phyloP scores from a whole-genome alignment of 53 echinoderm and acorn worm genomes.

The Glandiceps talaboti region DNA sequence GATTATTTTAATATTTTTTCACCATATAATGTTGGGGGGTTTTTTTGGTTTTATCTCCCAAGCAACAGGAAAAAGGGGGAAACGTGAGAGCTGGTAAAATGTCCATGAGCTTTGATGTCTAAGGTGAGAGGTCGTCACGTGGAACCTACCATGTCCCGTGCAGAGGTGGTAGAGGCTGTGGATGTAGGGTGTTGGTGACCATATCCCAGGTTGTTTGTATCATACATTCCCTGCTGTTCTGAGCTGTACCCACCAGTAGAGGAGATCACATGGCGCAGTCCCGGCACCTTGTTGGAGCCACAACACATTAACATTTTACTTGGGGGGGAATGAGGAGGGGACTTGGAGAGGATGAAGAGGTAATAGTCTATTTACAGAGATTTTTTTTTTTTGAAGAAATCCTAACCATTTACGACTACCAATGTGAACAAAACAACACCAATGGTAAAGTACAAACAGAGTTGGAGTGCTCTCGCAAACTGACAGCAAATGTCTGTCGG shows the following conservation, averaged over 20 bases:
- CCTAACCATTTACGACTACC: too few relatives aligned
- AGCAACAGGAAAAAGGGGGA: neutral
- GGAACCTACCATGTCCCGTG: slow-evolving; percentile 88
- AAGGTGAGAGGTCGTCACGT: slow-evolving; percentile 44
- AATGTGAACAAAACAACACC: too few relatives aligned
- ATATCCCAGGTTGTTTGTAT: slow-evolving; percentile 73
- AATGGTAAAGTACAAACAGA: too few relatives aligned
- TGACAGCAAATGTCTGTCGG: too few relatives aligned
- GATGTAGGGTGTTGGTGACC: slow-evolving; percentile 40
- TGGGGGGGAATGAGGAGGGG: too few relatives aligned
- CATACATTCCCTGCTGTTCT: slow-evolving; percentile 90
- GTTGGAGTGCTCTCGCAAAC: too few relatives aligned
- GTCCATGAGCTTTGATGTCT: neutral
- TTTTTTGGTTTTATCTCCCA: too few relatives aligned
- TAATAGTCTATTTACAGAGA: too few relatives aligned
- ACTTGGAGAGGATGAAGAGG: too few relatives aligned
- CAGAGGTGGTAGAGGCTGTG: slow-evolving; percentile 38
- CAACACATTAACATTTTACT: neutral
- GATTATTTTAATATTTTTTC: too few relatives aligned
- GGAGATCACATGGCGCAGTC: slow-evolving; percentile 93
- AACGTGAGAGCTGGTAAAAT: neutral
- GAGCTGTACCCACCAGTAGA: slow-evolving; percentile 86
- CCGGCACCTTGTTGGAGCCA: slow-evolving; percentile 50
- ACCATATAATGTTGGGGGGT: too few relatives aligned
- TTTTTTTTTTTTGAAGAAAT: too few relatives aligned